Evolutionary conservation across 2,113 vertebrate genomes (phyloP).

Genomic region (Tonatia bakeri): DNA sequence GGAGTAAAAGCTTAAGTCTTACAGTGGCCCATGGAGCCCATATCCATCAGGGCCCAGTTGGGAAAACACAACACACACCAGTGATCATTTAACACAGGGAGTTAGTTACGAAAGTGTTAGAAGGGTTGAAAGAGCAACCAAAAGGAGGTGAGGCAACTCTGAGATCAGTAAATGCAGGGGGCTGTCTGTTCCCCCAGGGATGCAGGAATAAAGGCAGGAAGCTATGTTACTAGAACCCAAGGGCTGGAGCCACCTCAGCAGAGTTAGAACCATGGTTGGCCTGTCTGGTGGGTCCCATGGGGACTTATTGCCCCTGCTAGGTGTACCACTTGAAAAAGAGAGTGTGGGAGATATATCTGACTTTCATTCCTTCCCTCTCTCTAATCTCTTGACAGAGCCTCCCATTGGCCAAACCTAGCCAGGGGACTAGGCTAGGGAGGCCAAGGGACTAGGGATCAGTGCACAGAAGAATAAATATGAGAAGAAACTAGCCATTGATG

Average conservation of each 20-base stretch:
- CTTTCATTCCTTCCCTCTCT: neutral
- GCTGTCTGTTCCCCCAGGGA: neutral
- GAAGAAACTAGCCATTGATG: neutral
- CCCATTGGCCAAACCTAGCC: neutral
- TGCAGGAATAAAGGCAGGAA: neutral
- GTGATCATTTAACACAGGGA: neutral
- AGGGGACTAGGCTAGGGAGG: no score
- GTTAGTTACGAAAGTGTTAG: neutral
- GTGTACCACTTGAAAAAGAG: neutral
- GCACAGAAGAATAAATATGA: neutral
- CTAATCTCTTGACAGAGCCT: neutral
- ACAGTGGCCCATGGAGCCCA: neutral
- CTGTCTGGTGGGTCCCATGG: neutral
- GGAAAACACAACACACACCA: neutral
- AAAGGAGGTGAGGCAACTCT: neutral
- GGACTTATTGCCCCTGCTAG: neutral
- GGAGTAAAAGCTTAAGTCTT: constrained; percentile 23
- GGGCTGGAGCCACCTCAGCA: neutral
- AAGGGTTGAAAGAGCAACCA: neutral
- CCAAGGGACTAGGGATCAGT: neutral
- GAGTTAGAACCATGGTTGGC: neutral
- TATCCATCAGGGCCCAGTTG: neutral
- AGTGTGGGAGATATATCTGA: neutral
- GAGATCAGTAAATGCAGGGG: neutral
- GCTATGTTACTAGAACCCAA: neutral